Evolutionary conservation across 2,888 invertebrate species (phyloP).

Genomic region (Rhimphoctona megacephalus): DNA sequence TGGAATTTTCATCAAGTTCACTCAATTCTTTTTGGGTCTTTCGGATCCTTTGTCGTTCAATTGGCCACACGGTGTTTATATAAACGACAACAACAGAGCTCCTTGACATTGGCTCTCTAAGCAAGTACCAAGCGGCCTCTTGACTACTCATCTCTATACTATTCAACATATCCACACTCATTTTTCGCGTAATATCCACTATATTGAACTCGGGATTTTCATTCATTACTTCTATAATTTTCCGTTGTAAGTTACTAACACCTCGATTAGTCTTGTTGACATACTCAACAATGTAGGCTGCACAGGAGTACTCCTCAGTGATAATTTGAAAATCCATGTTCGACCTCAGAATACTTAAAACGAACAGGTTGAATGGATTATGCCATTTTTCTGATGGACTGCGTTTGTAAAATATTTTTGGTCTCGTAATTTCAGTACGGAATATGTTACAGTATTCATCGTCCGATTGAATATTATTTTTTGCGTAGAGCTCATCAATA

Average conservation of each 20-base stretch:
- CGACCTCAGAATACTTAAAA: slow-evolving; percentile 67
- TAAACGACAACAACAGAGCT: slow-evolving; percentile 72
- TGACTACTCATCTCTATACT: slow-evolving; percentile 80
- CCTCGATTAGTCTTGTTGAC: slow-evolving; percentile 82
- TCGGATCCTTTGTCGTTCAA: slow-evolving; percentile 80
- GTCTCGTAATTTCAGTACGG: slow-evolving; percentile 69
- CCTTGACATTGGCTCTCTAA: slow-evolving; percentile 83
- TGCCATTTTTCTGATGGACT: slow-evolving; percentile 67
- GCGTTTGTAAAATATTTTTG: slow-evolving; percentile 70
- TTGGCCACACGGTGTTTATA: slow-evolving; percentile 75
- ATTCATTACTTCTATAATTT: slow-evolving; percentile 78
- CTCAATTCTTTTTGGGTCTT: slow-evolving; percentile 75
- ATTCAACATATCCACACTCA: slow-evolving; percentile 79
- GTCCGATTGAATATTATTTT: slow-evolving; percentile 72
- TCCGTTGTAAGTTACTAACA: slow-evolving; percentile 78
- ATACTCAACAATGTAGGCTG: slow-evolving; percentile 83
- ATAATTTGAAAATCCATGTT: slow-evolving; percentile 77
- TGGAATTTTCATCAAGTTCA: slow-evolving; percentile 68
- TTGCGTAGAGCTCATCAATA: slow-evolving; percentile 69
- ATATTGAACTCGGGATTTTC: slow-evolving; percentile 80
- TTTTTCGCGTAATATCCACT: slow-evolving; percentile 74
- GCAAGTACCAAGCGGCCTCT: slow-evolving; percentile 84
- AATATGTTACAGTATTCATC: slow-evolving; percentile 75
- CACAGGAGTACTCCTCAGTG: slow-evolving; percentile 83
- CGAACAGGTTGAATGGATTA: slow-evolving; percentile 73